These are phyloP conservation scores for Sesia apiformis DNA, from an alignment of 2,888 invertebrate genomes.

Conservation along the genomic window DNA sequence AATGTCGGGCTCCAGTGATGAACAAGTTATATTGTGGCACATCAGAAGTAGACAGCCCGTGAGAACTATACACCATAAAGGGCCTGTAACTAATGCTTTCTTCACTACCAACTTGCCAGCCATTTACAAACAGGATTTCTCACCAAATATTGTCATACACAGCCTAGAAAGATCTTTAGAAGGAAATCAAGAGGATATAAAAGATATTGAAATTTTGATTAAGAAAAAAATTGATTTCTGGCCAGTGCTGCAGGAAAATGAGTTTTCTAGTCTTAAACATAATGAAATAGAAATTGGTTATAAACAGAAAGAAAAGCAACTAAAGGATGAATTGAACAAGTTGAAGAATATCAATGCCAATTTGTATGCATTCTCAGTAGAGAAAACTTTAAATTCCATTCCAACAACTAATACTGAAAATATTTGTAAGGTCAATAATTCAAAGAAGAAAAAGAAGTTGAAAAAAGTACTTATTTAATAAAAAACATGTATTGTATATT, in stretches of 20 bases:
- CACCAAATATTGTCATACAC: conserved; percentile 71
- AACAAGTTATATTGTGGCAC: conserved; percentile 86
- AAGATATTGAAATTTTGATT: conserved; percentile 56
- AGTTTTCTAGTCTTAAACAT: conserved; percentile 12
- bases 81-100: conserved; percentile 81
- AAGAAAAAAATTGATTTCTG: conserved; percentile 58
- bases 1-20: conserved; percentile 85
- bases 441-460: background rate
- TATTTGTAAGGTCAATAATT: conserved; percentile 18
- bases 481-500: no score
- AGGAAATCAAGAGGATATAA: conserved; percentile 52
- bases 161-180: conserved; percentile 79
- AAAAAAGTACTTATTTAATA: no score
- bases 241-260: conserved; percentile 23
- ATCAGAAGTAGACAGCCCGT: conserved; percentile 83
- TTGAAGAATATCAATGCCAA: conserved; percentile 74
- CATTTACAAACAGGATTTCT: conserved; percentile 75
- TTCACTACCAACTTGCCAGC: conserved; percentile 76
- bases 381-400: conserved; percentile 48
- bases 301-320: conserved; percentile 33
- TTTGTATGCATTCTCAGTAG: conserved; percentile 71
- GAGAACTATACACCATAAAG: conserved; percentile 81
- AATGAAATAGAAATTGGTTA: conserved; percentile 24
- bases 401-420: conserved; percentile 15
- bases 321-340: conserved; percentile 66